Evolutionary conservation across 2,888 invertebrate species (phyloP).

Genomic region (Bombylius discolor): DNA sequence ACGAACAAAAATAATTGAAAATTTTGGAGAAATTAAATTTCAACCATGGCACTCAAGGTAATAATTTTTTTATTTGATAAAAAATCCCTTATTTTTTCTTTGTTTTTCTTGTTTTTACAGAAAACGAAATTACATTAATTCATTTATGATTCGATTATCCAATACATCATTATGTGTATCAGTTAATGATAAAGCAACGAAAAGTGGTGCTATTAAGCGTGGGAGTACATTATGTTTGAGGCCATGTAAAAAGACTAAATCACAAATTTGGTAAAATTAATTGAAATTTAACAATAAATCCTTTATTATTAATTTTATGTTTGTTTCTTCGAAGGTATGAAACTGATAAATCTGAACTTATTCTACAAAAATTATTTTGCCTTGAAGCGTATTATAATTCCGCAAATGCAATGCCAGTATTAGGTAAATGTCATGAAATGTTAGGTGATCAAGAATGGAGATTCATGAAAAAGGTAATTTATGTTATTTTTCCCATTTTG

Average conservation of each 20-base stretch:
- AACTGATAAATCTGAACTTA: slow-evolving; percentile 68
- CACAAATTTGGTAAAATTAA: slow-evolving; percentile 46
- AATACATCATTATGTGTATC: slow-evolving; percentile 66
- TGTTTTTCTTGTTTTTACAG: slow-evolving; percentile 28
- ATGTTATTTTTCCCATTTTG: slow-evolving; percentile 1
- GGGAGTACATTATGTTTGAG: slow-evolving; percentile 54
- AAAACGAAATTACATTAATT: slow-evolving; percentile 58
- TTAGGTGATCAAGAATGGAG: slow-evolving; percentile 89
- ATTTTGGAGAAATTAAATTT: slow-evolving; percentile 44
- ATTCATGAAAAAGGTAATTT: slow-evolving; percentile 53
- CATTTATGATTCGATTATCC: slow-evolving; percentile 58
- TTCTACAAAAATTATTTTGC: slow-evolving; percentile 71
- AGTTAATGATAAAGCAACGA: neutral
- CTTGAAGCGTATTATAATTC: slow-evolving; percentile 54
- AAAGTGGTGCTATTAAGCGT: slow-evolving; percentile 45
- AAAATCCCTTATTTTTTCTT: no score
- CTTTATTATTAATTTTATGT: neutral
- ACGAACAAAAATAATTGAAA: slow-evolving; percentile 37
- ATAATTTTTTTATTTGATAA: neutral
- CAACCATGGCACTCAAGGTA: slow-evolving; percentile 72
- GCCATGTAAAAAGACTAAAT: slow-evolving; percentile 53
- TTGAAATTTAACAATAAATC: neutral
- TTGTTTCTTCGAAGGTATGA: slow-evolving; percentile 50
- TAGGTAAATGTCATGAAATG: slow-evolving; percentile 88
- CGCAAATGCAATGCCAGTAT: slow-evolving; percentile 46